phyloP scores from a whole-genome alignment of 2,888 invertebrate genomes.

The Dynastes hyllus region DNA sequence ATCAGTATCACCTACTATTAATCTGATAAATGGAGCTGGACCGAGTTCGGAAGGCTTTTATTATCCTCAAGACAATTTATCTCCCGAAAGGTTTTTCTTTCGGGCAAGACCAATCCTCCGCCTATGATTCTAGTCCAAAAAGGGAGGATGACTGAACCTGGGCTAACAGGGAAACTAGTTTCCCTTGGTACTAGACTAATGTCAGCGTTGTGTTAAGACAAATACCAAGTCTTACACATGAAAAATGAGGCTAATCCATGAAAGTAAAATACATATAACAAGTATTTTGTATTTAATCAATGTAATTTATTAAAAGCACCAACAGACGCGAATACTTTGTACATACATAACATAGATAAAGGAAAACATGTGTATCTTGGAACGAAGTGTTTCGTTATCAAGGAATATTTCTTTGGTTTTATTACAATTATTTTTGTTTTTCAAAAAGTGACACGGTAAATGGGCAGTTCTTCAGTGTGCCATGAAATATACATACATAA shows the following conservation, averaged over 20 bases:
- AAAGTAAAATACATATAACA: conserved; percentile 55
- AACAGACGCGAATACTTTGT: conserved; percentile 38
- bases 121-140: conserved; percentile 80
- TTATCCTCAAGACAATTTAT: conserved; percentile 82
- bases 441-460: conserved; percentile 34
- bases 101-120: conserved; percentile 79
- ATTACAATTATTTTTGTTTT: conserved; percentile 4
- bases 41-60: conserved; percentile 74
- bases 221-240: conserved; percentile 31
- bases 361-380: conserved; percentile 31
- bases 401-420: conserved; percentile 20
- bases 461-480: conserved; percentile 66
- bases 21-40: conserved; percentile 74
- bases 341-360: conserved; percentile 39
- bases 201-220: conserved; percentile 39
- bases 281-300: conserved; percentile 56
- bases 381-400: conserved; percentile 50
- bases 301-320: conserved; percentile 49
- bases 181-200: conserved; percentile 68
- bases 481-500: conserved; percentile 61
- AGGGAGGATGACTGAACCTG: conserved; percentile 87
- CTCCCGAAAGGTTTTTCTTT: conserved; percentile 80
- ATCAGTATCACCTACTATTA: conserved; percentile 77
- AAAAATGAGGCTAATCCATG: conserved; percentile 42
- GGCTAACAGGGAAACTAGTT: conserved; percentile 72